Evolutionary conservation across 1,140 invertebrate species (phyloP).

Genomic region (Drosophila yakuba): DNA sequence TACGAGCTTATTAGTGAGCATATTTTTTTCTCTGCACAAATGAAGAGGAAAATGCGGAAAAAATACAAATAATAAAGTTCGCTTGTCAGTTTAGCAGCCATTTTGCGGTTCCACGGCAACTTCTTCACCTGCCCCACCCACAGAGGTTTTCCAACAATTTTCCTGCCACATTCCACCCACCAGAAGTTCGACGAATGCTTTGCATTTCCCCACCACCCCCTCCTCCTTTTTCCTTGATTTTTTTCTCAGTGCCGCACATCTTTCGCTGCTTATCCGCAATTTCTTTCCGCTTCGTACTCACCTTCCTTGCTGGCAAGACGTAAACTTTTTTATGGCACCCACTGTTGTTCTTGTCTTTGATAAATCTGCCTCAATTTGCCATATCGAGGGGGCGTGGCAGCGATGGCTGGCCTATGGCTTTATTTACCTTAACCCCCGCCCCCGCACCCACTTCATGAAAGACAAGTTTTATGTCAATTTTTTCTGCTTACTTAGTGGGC

Average conservation of each 20-base stretch:
- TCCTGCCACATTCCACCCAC: slow-evolving; percentile 39
- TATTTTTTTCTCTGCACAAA: slow-evolving; percentile 13
- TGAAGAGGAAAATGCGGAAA: slow-evolving; percentile 16
- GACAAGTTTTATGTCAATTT: slow-evolving; percentile 80
- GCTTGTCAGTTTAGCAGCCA: slow-evolving; percentile 85
- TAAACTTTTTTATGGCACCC: slow-evolving; percentile 85
- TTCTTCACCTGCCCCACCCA: slow-evolving; percentile 28
- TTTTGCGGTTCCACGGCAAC: slow-evolving; percentile 80
- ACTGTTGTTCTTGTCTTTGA: slow-evolving; percentile 74
- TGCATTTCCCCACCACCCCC: slow-evolving; percentile 45
- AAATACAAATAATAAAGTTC: slow-evolving; percentile 83
- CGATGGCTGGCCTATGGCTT: slow-evolving; percentile 59
- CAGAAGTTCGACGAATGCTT: slow-evolving; percentile 49
- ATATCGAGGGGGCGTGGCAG: slow-evolving; percentile 56
- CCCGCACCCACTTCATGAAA: slow-evolving; percentile 64
- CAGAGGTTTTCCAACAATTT: slow-evolving; percentile 9
- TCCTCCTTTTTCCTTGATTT: background rate
- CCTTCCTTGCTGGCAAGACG: slow-evolving; percentile 54
- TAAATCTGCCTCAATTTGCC: slow-evolving; percentile 84
- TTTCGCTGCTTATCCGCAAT: slow-evolving; percentile 78
- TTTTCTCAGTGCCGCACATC: slow-evolving; percentile 43
- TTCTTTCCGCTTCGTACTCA: slow-evolving; percentile 66
- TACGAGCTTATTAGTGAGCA: too few relatives aligned
- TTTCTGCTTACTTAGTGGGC: slow-evolving; percentile 62
- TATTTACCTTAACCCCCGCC: slow-evolving; percentile 48